Evolutionary conservation across 2,113 vertebrate species (phyloP), one percentile per base, ranked within the genome.

Genomic region (Copsychus sechellarum): DNA sequence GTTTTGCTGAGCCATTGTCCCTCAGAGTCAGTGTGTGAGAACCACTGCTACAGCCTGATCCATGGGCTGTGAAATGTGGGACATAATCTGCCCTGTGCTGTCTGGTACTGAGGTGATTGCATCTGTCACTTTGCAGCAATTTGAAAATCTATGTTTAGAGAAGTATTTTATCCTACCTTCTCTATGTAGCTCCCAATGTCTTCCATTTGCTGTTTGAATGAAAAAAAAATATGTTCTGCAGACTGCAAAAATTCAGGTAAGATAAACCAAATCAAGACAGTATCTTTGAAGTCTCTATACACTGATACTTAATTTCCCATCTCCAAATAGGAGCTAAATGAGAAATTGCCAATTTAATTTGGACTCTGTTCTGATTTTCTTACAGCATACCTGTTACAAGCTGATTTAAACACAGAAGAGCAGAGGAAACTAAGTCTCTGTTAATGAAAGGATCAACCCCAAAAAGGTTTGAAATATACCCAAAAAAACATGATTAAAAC

Each of bases 321-420:
- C n/a, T 84, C 51, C 45, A 83, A 69, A 81, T 28, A 80, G 5
- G 17, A 81, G 12, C 31, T 83, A 45, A 92, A 80, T 69, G 38
- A 83, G 42, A 86, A 86, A 86, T 25, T 66, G 33, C 19, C n/a
- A n/a, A 3, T 83, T 82, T 86, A 10, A 54, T 47, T 69, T 45
- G 20, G 15, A 28, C 54, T 53, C 17, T 12, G 11, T 43, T 82
- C 45, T 65, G 40, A 54, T 62, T 56, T 93, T 61, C 62, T 62
- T 65, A 48, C 22, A 64, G 19, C 24, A 80, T 31, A 57, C 25
- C 33, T 60, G n/a, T 36, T 58, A 29, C 8, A 8, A 36, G 23
- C 33, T 0, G 0, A 25, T 47, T 58, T 18, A 47, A 58, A 47
- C 20, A 47, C 25, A 36, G 54, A 74, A 29, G n/a, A 29, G 42